A percentile compares a stretch with the other conserved stretches of the same genome.
These are phyloP conservation scores for Aricia agestis DNA, from an alignment of 1,140 invertebrate species.

Conservation along the genomic window DNA sequence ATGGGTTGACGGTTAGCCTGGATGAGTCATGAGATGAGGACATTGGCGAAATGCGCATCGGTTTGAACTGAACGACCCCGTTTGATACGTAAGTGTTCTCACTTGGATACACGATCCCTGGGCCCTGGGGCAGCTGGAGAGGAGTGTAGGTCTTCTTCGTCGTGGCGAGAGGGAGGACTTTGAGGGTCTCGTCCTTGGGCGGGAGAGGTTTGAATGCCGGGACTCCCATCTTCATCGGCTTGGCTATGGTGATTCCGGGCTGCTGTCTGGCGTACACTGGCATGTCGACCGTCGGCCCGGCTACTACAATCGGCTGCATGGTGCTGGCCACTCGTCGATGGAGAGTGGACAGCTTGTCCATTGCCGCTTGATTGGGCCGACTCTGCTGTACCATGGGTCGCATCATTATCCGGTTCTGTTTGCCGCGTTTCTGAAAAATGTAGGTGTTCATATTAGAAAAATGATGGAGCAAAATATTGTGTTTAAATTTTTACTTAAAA, in stretches of 20 bases:
- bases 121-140: slow-evolving; percentile 50
- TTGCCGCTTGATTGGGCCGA: slow-evolving; percentile 59
- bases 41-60: slow-evolving; percentile 56
- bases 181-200: slow-evolving; percentile 75
- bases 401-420: slow-evolving; percentile 70
- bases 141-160: slow-evolving; percentile 55
- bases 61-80: slow-evolving; percentile 50
- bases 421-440: slow-evolving; percentile 66
- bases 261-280: slow-evolving; percentile 33
- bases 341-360: slow-evolving; percentile 57
- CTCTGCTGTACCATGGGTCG: slow-evolving; percentile 46
- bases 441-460: slow-evolving; percentile 12
- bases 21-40: slow-evolving; percentile 51
- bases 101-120: slow-evolving; percentile 60
- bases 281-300: slow-evolving; percentile 39
- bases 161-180: slow-evolving; percentile 60
- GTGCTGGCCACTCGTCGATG: slow-evolving; percentile 52
- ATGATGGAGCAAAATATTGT: background rate
- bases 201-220: slow-evolving; percentile 87
- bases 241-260: slow-evolving; percentile 69
- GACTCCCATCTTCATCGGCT: slow-evolving; percentile 76
- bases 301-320: slow-evolving; percentile 58
- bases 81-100: slow-evolving; percentile 58
- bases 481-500: background rate
- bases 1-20: slow-evolving; percentile 70